These are phyloP conservation scores for Acrocephalus scirpaceus DNA, from an alignment of 2,797 vertebrate species.

Conservation along the genomic window DNA sequence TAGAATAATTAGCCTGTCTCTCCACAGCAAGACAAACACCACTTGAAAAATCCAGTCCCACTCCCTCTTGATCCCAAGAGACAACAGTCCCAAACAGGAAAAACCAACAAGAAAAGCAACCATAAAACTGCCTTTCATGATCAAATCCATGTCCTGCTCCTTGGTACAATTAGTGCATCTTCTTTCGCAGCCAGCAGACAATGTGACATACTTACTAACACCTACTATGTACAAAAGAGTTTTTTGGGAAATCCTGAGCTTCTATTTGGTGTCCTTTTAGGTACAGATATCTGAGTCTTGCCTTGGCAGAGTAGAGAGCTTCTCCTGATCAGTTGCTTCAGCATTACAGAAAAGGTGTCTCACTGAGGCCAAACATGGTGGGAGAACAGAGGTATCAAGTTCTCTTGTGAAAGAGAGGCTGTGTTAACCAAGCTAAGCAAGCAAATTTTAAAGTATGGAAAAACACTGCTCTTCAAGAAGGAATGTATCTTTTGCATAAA, in stretches of 20 bases:
- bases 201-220: background rate
- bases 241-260: background rate
- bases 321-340: background rate
- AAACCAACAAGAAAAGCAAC: background rate
- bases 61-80: background rate
- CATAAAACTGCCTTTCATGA: background rate
- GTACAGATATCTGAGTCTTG: background rate
- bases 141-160: background rate
- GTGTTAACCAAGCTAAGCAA: background rate
- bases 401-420: background rate
- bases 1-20: background rate
- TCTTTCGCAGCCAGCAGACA: background rate
- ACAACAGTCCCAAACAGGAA: background rate
- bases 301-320: background rate
- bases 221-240: background rate
- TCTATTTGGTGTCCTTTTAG: background rate
- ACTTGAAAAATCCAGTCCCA: background rate
- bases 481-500: background rate
- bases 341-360: background rate
- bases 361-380: background rate
- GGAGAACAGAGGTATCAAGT: background rate
- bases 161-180: background rate
- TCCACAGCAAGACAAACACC: background rate
- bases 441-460: background rate
- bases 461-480: background rate